Evolutionary conservation across 1,140 invertebrate species (phyloP).

Genomic region (Macrocentrus cingulum): DNA sequence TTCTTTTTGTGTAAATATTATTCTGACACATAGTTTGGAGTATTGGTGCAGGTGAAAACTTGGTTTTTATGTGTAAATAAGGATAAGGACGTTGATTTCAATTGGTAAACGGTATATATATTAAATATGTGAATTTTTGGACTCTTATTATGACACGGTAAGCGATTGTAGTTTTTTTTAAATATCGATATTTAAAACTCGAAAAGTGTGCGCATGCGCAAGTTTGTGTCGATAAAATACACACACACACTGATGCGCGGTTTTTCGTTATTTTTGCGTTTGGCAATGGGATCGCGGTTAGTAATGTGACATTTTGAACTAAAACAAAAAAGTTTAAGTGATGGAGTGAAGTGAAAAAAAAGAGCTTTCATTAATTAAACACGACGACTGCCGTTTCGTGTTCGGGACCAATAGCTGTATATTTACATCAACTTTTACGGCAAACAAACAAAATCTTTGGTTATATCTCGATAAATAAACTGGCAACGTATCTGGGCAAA

Average conservation of each 20-base stretch:
- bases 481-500: background rate
- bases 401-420: slow-evolving; percentile 59
- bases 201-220: no score
- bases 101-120: no score
- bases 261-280: no score
- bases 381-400: slow-evolving; percentile 39
- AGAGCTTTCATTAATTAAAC: slow-evolving; percentile 23
- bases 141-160: no score
- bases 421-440: slow-evolving; percentile 35
- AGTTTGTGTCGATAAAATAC: no score
- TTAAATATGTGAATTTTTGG: no score
- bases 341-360: slow-evolving; percentile 3
- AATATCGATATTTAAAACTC: no score
- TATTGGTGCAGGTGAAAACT: background rate
- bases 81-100: no score
- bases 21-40: background rate
- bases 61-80: no score
- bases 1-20: slow-evolving; percentile 50
- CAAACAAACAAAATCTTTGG: background rate
- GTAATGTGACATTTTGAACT: background rate
- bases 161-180: no score
- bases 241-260: no score
- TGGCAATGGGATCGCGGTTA: no score
- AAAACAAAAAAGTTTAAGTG: background rate
- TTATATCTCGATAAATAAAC: background rate